Conservation (phyloP, 2,888 invertebrate genomes). For the Bombyx huttoni region DNA sequence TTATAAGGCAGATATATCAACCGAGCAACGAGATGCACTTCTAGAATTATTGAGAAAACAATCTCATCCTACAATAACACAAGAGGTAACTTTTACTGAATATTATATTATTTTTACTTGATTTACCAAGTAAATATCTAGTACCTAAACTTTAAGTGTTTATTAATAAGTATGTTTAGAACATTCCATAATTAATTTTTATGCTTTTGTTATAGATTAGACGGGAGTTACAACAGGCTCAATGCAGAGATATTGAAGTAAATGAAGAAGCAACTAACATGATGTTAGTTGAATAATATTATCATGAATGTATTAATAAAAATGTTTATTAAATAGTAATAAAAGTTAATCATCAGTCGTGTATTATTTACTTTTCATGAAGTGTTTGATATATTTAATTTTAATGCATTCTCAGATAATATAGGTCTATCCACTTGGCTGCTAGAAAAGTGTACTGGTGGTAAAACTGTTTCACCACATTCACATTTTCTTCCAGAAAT, state of each 20-base stretch:
- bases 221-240: slow-evolving; percentile 86
- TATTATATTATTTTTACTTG: background rate
- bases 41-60: slow-evolving; percentile 84
- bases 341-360: background rate
- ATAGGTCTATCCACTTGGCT: slow-evolving; percentile 75
- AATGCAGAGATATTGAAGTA: slow-evolving; percentile 82
- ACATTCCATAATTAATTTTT: no score
- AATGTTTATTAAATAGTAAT: background rate
- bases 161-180: no score
- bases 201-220: slow-evolving; percentile 74
- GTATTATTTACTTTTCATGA: background rate
- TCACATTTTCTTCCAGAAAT: slow-evolving; percentile 75
- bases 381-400: background rate
- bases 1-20: slow-evolving; percentile 94
- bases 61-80: slow-evolving; percentile 78
- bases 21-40: slow-evolving; percentile 91
- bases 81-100: slow-evolving; percentile 53
- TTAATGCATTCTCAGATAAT: slow-evolving; percentile 3
- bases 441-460: slow-evolving; percentile 73
- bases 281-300: slow-evolving; percentile 47
- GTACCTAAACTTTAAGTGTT: no score
- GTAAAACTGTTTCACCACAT: slow-evolving; percentile 68
- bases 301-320: slow-evolving; percentile 1
- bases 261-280: slow-evolving; percentile 32
- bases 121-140: background rate